A percentile compares a stretch with the other conserved stretches of the same genome.
Evolutionary conservation across 2,113 vertebrate genomes (phyloP).

Genomic region (Tinamus guttatus): DNA sequence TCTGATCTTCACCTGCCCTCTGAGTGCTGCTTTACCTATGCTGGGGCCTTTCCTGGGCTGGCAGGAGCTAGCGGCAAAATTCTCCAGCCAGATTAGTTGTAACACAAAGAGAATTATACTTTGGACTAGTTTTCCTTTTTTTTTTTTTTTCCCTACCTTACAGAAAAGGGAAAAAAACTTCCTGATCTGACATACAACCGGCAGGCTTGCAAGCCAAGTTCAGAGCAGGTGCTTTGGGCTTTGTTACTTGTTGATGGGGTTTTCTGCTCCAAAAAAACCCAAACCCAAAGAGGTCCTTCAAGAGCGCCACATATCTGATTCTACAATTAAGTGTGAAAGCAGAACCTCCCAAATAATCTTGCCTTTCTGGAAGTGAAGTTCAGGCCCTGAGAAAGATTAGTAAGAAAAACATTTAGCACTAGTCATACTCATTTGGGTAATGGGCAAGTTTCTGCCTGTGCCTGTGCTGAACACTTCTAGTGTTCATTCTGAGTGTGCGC

Average conservation of each 20-base stretch:
- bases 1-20: background rate
- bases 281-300: background rate
- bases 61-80: background rate
- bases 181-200: background rate
- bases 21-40: background rate
- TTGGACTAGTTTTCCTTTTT: background rate
- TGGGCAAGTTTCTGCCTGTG: slow-evolving; percentile 43
- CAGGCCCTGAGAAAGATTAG: slow-evolving; percentile 8
- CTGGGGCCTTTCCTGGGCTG: background rate
- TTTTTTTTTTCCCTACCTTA: background rate
- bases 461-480: background rate
- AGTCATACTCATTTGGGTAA: slow-evolving; percentile 38
- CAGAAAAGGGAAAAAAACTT: background rate
- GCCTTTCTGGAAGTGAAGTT: slow-evolving; percentile 20
- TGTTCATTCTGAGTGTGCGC: background rate
- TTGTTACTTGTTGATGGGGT: background rate
- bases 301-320: background rate
- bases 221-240: background rate
- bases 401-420: slow-evolving; percentile 10
- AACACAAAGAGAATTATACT: background rate
- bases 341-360: slow-evolving; percentile 12
- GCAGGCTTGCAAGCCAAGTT: background rate
- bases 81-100: background rate
- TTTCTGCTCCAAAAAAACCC: slow-evolving; percentile 11
- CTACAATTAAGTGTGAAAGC: slow-evolving; percentile 16